Conservation (phyloP, 2,797 vertebrate species). For the Cebuella pygmaea region DNA sequence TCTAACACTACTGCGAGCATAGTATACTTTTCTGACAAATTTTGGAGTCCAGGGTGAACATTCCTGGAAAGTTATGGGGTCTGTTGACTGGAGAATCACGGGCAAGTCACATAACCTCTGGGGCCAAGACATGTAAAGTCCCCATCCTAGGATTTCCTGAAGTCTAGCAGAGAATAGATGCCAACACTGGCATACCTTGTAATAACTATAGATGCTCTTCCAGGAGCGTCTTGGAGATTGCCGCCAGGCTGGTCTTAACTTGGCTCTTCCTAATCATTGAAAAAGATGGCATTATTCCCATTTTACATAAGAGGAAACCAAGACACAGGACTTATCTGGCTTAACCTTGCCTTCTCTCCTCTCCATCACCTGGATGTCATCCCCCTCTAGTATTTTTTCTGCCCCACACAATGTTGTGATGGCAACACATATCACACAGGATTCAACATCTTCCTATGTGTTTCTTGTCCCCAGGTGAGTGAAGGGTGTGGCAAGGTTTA, state of each 20-base stretch:
- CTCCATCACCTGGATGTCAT: background rate
- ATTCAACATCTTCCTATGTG: background rate
- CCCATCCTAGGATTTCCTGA: background rate
- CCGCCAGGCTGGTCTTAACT: background rate
- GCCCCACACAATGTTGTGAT: accelerated
- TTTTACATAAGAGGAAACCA: background rate
- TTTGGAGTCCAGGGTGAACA: background rate
- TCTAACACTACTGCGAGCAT: accelerated
- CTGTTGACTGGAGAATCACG: background rate
- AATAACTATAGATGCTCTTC: accelerated
- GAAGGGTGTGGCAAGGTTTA: background rate
- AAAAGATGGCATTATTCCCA: background rate
- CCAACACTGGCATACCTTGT: accelerated
- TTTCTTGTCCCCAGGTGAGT: background rate
- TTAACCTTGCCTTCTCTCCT: background rate
- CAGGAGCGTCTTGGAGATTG: background rate
- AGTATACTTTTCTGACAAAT: background rate
- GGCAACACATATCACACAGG: accelerated
- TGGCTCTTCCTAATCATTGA: background rate
- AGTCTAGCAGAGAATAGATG: accelerated
- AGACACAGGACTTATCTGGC: background rate
- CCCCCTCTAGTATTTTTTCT: background rate
- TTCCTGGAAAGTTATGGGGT: background rate
- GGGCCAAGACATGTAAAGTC: background rate
- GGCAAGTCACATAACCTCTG: background rate